phyloP scores from a whole-genome alignment of 1,140 invertebrate species.

The Elymnias hypermnestra region DNA sequence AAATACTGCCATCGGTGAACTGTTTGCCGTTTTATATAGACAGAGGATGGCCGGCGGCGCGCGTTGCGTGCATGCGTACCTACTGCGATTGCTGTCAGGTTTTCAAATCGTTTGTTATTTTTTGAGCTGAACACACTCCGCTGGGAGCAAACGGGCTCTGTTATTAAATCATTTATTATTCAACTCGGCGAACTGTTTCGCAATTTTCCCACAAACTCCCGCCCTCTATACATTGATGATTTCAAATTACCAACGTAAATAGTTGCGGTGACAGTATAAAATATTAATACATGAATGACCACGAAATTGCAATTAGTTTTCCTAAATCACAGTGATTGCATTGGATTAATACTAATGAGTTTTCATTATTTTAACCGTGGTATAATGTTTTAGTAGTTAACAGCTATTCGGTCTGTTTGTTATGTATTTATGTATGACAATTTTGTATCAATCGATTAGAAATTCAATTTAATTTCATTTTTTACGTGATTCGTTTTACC shows the following conservation, averaged over 20 bases:
- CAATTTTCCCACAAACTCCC: constrained; percentile 61
- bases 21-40: constrained; percentile 16
- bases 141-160: constrained; percentile 61
- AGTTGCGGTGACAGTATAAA: constrained; percentile 13
- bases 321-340: constrained; percentile 10
- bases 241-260: constrained; percentile 19
- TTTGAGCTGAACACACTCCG: constrained; percentile 54
- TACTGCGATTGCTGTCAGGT: constrained; percentile 46
- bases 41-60: constrained; percentile 21
- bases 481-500: too few relatives aligned
- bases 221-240: constrained; percentile 16
- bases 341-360: constrained; percentile 2
- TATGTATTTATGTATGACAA: too few relatives aligned
- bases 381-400: background rate
- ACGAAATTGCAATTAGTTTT: constrained; percentile 16
- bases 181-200: constrained; percentile 68
- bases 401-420: too few relatives aligned
- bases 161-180: constrained; percentile 76
- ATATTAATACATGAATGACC: constrained; percentile 9
- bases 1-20: constrained; percentile 25
- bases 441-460: too few relatives aligned
- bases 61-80: constrained; percentile 33
- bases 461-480: too few relatives aligned
- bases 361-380: constrained; percentile 5
- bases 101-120: constrained; percentile 70